Evolutionary conservation across 92 coral and sea anemone species (phyloP).

Genomic region (Pocillopora meandrina): DNA sequence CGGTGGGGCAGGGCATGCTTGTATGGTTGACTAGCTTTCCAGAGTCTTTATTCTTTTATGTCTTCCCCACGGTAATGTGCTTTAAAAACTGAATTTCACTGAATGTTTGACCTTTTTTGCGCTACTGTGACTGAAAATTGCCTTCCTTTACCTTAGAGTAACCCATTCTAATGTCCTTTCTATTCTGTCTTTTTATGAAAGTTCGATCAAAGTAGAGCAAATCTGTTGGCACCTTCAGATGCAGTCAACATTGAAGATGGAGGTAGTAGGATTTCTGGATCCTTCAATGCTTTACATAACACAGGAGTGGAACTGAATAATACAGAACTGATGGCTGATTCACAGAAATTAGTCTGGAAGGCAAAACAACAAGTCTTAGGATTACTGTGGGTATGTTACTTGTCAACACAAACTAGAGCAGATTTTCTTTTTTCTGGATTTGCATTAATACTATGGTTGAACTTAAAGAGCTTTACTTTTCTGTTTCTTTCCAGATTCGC

Average conservation of each 20-base stretch:
- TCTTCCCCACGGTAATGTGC: no score
- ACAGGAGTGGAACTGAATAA: constrained; percentile 71
- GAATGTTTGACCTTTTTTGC: no score
- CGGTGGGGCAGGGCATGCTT: no score
- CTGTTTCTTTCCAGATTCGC: constrained; percentile 58
- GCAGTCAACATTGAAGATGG: constrained; percentile 43
- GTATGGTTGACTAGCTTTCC: no score
- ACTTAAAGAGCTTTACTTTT: background rate
- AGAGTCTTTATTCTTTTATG: no score
- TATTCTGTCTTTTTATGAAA: background rate
- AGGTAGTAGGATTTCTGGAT: constrained; percentile 18
- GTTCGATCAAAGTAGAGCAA: background rate
- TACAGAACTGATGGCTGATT: constrained; percentile 34
- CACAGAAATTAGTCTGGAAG: constrained; percentile 40
- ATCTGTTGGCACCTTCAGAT: background rate
- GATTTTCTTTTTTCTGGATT: background rate
- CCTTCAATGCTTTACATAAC: constrained; percentile 23
- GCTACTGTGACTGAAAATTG: no score
- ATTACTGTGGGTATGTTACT: constrained; percentile 62
- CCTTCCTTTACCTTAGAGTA: no score
- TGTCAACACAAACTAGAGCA: background rate
- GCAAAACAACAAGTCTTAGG: constrained; percentile 70
- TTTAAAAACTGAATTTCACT: no score
- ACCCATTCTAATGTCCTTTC: no score
- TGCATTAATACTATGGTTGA: background rate